Base-by-base conservation (phyloP, 2,888 invertebrate genomes). In the Sarcophaga caerulescens region DNA sequence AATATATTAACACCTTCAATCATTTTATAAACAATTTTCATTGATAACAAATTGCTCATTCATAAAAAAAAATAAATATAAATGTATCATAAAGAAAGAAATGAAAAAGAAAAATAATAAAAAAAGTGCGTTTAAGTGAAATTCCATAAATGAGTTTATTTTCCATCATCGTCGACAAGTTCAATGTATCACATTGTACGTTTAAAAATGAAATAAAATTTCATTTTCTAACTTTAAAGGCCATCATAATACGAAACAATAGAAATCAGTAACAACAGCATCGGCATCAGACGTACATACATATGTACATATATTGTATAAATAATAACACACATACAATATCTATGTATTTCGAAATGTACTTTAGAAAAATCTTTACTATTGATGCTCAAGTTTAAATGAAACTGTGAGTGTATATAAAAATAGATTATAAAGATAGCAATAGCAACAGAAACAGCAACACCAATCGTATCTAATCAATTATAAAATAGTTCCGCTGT, bases 401-500 rank as follows among this genome's bases (percentile, higher is more conserved):
- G 35, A 35, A 35, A 35, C 35, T 35, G 10, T 35, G 35, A 35
- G 35, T 35, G 10, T 35, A 35, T 35, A 35, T 35, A 35, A 35
- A 35, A 35, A 10, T 8, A 35, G 35, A 35, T 2, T 52, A 17
- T 17, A 52, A 5, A 17, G 52, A 17, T 17, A 47, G 14, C 14
- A 14, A 14, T 14, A 52, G 3, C 12, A 17, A 52, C 14, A 52
- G 4, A 45, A 68, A 73, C 52, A 81, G 62, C 70, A 78, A 69
- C 70, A 35, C 10, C 10, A 35, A 8, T 78, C 85, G 81, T 85
- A 77, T 78, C 74, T 65, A 85, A 85, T 85, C 85, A 85, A 85
- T 85, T 85, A 76, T 71, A 69, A 74, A 74, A 47, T 47, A 45
- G 73, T 74, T 81, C 62, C 81, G 12, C 69, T 69, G 78, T 74